Evolutionary conservation across 2,888 invertebrate genomes (phyloP), one percentile per base, ranked within the genome.

Genomic region (Nemotelus pantherinus): DNA sequence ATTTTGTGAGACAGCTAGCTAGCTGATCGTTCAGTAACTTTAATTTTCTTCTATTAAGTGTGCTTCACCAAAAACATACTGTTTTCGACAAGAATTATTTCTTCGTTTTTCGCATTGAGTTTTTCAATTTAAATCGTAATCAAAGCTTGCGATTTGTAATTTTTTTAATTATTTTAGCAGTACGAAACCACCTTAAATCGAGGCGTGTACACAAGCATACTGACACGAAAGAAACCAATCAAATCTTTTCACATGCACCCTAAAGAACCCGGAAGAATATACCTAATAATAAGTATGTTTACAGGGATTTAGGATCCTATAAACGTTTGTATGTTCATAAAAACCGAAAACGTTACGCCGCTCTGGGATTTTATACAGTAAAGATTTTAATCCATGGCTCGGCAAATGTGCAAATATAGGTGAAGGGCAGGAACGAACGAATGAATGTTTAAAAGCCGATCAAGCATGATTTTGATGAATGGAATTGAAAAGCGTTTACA

Each of bases 341-440:
- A 70, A 70, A 70, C 53, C 70, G 5, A 70, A 70, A 70, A 70
- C 43, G 70, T 47, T n/a, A 25, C 25, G 25, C 25, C 25, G 25
- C 25, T 25, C 25, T 25, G 7, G 55, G 10, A 53, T 47, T 43
- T 60, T 58, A 72, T 72, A n/a, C 45, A 10, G 57, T 50, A 60
- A 76, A 64, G 65, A 9, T 55, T 76, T 76, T 76, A 76, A 76
- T 76, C 76, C 64, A 76, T 45, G 76, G 65, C 65, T 47, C 63
- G 45, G 41, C 45, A 44, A 76, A 76, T 76, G 64, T 41, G 76
- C 55, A 76, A 76, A 76, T 76, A 75, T 44, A 53, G 10, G 43
- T 44, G 10, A 10, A 25, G 10, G 25, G 10, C 57, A 25, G 4
- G 10, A 25, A 25, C 7, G 60, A 3, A 5, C 60, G 41, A 43